Evolutionary conservation across 2,888 invertebrate species (phyloP).

Genomic region (Dynastes tityus): DNA sequence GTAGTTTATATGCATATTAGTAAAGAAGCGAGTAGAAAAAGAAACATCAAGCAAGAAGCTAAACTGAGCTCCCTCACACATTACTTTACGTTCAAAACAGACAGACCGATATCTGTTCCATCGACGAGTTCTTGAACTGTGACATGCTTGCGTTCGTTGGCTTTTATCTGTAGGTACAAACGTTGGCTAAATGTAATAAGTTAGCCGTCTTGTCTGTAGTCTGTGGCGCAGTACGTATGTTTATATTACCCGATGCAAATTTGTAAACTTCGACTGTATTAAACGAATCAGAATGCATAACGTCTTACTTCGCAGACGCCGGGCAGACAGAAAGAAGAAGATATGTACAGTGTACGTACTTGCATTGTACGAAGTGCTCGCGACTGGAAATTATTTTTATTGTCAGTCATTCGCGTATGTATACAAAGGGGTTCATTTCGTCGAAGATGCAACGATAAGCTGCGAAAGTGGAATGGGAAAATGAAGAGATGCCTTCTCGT

Average conservation of each 20-base stretch:
- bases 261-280: slow-evolving; percentile 32
- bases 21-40: no score
- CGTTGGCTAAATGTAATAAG: not conserved
- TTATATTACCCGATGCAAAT: slow-evolving; percentile 26
- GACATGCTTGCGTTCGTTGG: slow-evolving; percentile 14
- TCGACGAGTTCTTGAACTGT: slow-evolving; percentile 28
- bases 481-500: no score
- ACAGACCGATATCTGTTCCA: slow-evolving; percentile 10
- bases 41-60: no score
- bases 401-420: not conserved
- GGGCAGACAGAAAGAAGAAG: not conserved
- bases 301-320: slow-evolving; percentile 27
- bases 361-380: not conserved
- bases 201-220: no score
- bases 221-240: not conserved
- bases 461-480: no score
- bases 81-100: slow-evolving; percentile 2
- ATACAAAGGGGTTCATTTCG: not conserved
- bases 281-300: slow-evolving; percentile 40
- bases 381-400: slow-evolving; percentile 7
- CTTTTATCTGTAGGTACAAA: not conserved
- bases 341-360: not conserved
- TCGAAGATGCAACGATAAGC: slow-evolving; percentile 5
- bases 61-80: no score
- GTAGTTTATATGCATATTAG: no score